Conservation (phyloP, 2,113 vertebrate species). For the Apaloderma vittatum region DNA sequence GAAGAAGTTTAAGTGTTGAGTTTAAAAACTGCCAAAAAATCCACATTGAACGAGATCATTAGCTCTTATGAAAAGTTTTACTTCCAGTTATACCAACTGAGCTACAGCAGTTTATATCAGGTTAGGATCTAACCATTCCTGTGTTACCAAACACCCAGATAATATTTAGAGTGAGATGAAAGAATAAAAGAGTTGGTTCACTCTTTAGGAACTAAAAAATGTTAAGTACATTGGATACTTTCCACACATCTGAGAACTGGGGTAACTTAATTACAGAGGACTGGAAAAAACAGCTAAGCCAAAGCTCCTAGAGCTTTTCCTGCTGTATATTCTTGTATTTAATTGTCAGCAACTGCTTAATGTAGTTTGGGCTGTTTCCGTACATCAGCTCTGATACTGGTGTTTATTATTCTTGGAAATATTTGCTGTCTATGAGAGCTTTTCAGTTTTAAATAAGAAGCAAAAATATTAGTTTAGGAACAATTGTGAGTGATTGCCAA, state of each 20-base stretch:
- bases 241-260: not conserved
- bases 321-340: constrained; percentile 9
- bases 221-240: not conserved
- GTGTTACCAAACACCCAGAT: not conserved
- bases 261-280: not conserved
- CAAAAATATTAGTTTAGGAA: constrained; percentile 14
- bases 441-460: constrained; percentile 16
- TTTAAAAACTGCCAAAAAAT: not conserved
- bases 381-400: not conserved
- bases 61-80: not conserved
- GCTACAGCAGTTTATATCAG: not conserved
- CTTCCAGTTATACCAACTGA: not conserved
- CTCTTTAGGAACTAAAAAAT: not conserved
- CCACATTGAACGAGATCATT: not conserved
- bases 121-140: not conserved
- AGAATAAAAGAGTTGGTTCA: not conserved
- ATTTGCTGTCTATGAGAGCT: not conserved
- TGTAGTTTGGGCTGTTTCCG: not conserved
- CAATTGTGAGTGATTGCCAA: not conserved
- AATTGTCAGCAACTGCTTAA: constrained; percentile 27
- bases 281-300: not conserved
- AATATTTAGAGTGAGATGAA: not conserved
- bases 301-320: constrained; percentile 11
- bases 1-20: not conserved
- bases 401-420: constrained; percentile 29